Evolutionary conservation across 2,113 vertebrate species (phyloP).

Genomic region (Xiphophorus couchianus): DNA sequence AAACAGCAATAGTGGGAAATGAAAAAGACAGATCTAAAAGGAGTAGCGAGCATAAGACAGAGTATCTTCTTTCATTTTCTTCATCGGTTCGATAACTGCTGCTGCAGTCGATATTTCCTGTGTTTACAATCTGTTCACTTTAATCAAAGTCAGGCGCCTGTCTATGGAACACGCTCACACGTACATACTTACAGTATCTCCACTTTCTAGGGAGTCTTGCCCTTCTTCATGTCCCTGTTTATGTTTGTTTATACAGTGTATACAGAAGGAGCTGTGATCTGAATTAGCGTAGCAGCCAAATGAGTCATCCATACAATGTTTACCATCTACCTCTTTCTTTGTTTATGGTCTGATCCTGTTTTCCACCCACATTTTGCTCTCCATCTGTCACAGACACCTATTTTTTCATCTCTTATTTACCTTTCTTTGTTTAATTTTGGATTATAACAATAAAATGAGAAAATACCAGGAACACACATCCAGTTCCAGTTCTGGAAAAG

Average conservation of each 20-base stretch:
- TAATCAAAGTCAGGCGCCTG: constrained; percentile 67
- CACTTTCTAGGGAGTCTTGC: constrained; percentile 47
- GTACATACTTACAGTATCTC: constrained; percentile 22
- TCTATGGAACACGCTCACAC: constrained; percentile 13
- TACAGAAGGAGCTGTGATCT: constrained; percentile 59
- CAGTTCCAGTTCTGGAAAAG: constrained; percentile 1
- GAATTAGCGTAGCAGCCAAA: constrained; percentile 52
- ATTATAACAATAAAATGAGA: constrained; percentile 18
- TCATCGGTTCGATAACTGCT: constrained; percentile 45
- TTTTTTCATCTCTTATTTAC: constrained; percentile 9
- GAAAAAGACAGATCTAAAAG: constrained; percentile 34
- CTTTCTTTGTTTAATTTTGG: constrained; percentile 29
- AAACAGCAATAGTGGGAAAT: constrained; percentile 36
- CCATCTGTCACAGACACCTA: constrained; percentile 23
- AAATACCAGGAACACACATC: neutral
- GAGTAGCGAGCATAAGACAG: constrained; percentile 16
- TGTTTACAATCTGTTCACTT: constrained; percentile 64
- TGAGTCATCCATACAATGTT: constrained; percentile 61
- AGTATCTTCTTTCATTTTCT: constrained; percentile 55
- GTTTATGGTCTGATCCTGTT: constrained; percentile 63
- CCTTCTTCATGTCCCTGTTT: constrained; percentile 36
- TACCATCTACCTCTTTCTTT: constrained; percentile 46
- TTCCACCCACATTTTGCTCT: constrained; percentile 41
- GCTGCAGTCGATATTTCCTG: constrained; percentile 60
- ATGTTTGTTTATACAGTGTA: constrained; percentile 65